These are phyloP conservation scores for Sebastes melanostomus DNA, from an alignment of 2,797 vertebrate species.

Conservation along the genomic window DNA sequence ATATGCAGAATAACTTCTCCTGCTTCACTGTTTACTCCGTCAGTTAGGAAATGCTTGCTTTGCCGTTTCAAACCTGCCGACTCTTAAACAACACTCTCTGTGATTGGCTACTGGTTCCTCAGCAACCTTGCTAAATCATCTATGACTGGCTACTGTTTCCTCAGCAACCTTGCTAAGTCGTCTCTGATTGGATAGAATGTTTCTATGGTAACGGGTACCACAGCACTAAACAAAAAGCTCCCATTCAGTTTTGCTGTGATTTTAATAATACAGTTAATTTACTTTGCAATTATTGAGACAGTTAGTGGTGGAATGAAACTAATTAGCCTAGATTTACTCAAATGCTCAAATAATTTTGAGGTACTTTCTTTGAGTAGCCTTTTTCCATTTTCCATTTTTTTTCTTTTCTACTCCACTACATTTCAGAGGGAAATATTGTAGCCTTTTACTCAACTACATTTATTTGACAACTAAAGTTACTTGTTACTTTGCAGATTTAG, in stretches of 20 bases:
- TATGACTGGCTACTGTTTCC: conserved; percentile 57
- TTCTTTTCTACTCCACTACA: neutral
- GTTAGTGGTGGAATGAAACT: neutral
- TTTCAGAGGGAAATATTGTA: neutral
- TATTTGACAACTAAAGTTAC: neutral
- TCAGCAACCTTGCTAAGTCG: neutral
- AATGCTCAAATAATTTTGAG: neutral
- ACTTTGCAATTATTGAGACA: neutral
- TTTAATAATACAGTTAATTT: neutral
- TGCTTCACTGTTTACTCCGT: neutral
- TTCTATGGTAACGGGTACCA: conserved; percentile 58
- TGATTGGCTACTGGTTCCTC: conserved; percentile 64
- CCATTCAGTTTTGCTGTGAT: neutral
- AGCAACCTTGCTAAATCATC: neutral
- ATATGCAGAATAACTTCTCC: neutral
- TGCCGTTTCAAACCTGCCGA: conserved; percentile 74
- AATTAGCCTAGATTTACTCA: neutral
- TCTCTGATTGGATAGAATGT: conserved; percentile 68
- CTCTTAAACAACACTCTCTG: conserved; percentile 52
- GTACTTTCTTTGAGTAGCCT: neutral
- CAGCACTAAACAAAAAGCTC: neutral
- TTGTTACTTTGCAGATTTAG: neutral
- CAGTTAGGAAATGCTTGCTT: conserved; percentile 61
- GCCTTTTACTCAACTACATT: neutral
- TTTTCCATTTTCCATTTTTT: neutral